Base-by-base conservation (phyloP, 2,888 invertebrate species). In the Harpagoxenus sublaevis region DNA sequence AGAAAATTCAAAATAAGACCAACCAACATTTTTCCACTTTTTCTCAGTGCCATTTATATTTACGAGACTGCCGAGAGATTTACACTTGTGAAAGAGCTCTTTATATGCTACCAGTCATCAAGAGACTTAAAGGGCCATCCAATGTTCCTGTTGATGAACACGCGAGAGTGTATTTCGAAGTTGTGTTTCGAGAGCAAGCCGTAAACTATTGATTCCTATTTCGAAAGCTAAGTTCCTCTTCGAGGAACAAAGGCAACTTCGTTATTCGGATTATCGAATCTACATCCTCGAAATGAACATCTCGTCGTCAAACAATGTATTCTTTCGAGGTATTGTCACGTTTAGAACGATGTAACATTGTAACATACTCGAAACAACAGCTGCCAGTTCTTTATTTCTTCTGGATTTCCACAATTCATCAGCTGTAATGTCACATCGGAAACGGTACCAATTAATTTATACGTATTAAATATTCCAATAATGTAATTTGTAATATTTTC, bases 191-290 rank as follows among this genome's bases (percentile, higher is more conserved):
- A 68, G 68, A 57, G 45, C 31, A 78, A 55, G 15, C 12, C 28
- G 53, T 55, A 78, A 78, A 68, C 68, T 68, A 78, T 78, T 45
- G 78, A 78, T 78, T 68, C 31, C n/a, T 35, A 62, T 62, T 57
- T 68, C 31, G 45, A 68, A 55, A 78, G 68, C 31, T 10, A 68
- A 31, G n/a, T 57, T 57, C 12, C 39, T 66, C 66, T 42, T 48
- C 31, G 31, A 57, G n/a, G 1, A 8, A 66, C 55, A 78, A 68
- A 78, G 28, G 31, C 10, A 68, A 42, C 55, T 68, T 57, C 45
- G 31, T 68, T 68, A 78, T 12, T 45, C 55, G 68, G 45, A 57
- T 78, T 78, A 78, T 78, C 57, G 55, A 78, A 57, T 78, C 55
- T 45, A 31, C 55, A 35, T 57, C n/a, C 57, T 78, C 8, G 31